Conservation (phyloP, 35 echinoderm and acorn worm species). For the Amphiura filiformis region DNA sequence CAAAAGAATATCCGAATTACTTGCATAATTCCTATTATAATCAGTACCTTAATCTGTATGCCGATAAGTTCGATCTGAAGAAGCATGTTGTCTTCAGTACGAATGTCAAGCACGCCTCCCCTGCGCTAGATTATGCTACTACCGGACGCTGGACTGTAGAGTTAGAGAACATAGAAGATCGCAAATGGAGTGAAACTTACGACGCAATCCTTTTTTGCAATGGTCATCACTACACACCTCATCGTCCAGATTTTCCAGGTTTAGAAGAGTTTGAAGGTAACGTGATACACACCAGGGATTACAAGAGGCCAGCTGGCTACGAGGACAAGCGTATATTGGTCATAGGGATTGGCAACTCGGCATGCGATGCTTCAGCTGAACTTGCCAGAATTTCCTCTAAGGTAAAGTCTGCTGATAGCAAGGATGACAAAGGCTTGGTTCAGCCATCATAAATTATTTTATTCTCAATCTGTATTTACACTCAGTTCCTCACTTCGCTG, state of each 20-base stretch:
- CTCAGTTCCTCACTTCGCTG: neutral
- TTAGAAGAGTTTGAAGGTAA: slow-evolving; percentile 62
- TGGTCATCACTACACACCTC: slow-evolving; percentile 49
- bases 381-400: slow-evolving; percentile 22
- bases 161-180: neutral
- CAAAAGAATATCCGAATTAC: slow-evolving; percentile 66
- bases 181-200: neutral
- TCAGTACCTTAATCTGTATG: slow-evolving; percentile 71
- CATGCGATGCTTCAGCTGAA: slow-evolving; percentile 67
- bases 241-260: slow-evolving; percentile 49
- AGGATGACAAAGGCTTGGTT: neutral
- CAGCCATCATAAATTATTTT: neutral
- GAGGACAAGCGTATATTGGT: slow-evolving; percentile 63
- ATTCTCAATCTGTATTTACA: neutral
- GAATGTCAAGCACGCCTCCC: slow-evolving; percentile 32
- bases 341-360: slow-evolving; percentile 74
- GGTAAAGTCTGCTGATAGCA: slow-evolving; percentile 1
- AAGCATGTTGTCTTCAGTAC: slow-evolving; percentile 64
- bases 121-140: slow-evolving; percentile 30
- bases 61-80: slow-evolving; percentile 56
- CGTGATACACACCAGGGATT: slow-evolving; percentile 62
- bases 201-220: slow-evolving; percentile 79
- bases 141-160: slow-evolving; percentile 67
- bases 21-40: slow-evolving; percentile 46
- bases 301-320: slow-evolving; percentile 39